Conservation (phyloP, 2,797 vertebrate species). For the Sebastes alutus region DNA sequence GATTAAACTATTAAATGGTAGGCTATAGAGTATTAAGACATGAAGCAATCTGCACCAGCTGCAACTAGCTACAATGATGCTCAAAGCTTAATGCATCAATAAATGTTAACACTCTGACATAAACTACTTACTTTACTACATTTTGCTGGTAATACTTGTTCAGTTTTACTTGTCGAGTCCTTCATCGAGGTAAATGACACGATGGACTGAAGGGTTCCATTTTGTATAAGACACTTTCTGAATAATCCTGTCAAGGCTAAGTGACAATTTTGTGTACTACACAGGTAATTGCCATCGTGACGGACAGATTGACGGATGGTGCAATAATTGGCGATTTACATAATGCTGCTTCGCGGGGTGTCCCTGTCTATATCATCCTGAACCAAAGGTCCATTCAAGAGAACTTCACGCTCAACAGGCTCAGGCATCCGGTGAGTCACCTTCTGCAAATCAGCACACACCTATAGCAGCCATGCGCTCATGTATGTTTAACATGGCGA, state of each 20-base stretch:
- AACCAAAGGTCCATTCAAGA: constrained; percentile 83
- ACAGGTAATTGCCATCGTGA: constrained; percentile 90
- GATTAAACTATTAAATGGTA: neutral
- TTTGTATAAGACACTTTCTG: neutral
- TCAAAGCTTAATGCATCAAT: neutral
- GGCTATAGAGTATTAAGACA: neutral
- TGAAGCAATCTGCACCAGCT: neutral
- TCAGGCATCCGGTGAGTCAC: constrained; percentile 82
- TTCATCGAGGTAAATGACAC: neutral
- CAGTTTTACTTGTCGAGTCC: neutral
- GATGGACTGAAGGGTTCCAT: neutral
- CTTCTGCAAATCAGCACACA: constrained; percentile 11
- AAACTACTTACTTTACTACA: neutral
- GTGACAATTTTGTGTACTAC: neutral
- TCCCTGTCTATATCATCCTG: constrained; percentile 89
- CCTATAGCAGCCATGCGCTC: neutral
- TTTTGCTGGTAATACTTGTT: neutral
- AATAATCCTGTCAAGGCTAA: neutral
- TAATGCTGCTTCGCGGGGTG: constrained; percentile 77
- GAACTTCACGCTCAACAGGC: constrained; percentile 76
- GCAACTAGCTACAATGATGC: neutral
- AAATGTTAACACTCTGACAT: neutral
- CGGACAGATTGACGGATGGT: constrained; percentile 87
- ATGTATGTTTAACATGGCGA: neutral
- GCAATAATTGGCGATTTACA: constrained; percentile 86